Conservation (phyloP, 2,888 invertebrate genomes). For the Disparrhopalites patrizii region DNA sequence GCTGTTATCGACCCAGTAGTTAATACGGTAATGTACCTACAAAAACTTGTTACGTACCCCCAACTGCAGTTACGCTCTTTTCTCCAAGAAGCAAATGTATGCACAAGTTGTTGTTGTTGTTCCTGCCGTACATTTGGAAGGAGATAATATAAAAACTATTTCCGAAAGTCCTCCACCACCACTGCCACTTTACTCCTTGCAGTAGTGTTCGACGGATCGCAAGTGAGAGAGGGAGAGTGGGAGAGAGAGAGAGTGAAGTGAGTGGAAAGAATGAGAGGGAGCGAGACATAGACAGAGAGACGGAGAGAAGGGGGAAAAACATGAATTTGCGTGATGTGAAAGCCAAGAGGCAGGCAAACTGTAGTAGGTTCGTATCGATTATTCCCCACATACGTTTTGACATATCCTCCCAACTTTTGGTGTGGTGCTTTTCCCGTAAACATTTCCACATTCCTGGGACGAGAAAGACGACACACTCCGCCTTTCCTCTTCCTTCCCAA, state of each 20-base stretch:
- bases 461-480: constrained; percentile 27
- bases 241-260: background rate
- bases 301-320: constrained; percentile 5
- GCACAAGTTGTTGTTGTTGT: background rate
- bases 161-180: constrained; percentile 21
- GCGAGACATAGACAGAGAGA: background rate
- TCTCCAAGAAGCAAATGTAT: constrained; percentile 4
- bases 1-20: constrained; percentile 28
- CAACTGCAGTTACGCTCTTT: too few species aligned
- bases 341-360: constrained; percentile 32
- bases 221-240: background rate
- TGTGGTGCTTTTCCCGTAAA: constrained; percentile 14
- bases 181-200: constrained; percentile 4
- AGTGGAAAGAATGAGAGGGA: background rate
- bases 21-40: background rate
- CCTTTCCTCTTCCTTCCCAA: constrained; percentile 9
- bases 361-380: constrained; percentile 22
- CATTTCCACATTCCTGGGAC: constrained; percentile 25
- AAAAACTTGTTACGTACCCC: too few species aligned
- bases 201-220: background rate
- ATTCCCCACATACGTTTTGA: constrained; percentile 2
- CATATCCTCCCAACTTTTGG: constrained; percentile 19
- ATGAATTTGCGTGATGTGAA: constrained; percentile 36
- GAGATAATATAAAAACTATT: constrained; percentile 21
- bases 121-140: too few species aligned